A percentile compares a stretch with the other conserved stretches of the same genome.
These are phyloP conservation scores for Drosophila mercatorum DNA, from an alignment of 2,888 invertebrate species.

Conservation along the genomic window DNA sequence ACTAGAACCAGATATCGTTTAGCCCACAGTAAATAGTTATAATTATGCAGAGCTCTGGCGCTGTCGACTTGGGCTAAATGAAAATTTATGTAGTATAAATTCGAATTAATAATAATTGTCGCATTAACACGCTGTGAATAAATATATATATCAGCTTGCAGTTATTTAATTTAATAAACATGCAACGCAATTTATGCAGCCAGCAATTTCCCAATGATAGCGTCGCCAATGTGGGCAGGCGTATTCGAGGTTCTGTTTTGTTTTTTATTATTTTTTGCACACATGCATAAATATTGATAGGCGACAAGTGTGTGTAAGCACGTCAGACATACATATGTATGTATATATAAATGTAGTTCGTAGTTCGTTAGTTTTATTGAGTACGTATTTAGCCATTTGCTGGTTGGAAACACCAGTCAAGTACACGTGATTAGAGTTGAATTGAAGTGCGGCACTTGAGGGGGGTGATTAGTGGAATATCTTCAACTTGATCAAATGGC, in stretches of 20 bases:
- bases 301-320: not conserved
- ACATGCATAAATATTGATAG: constrained; percentile 19
- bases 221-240: constrained; percentile 17
- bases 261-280: not conserved
- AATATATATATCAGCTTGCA: constrained; percentile 19
- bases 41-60: constrained; percentile 24
- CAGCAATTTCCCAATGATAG: constrained; percentile 27
- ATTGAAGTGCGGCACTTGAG: not conserved
- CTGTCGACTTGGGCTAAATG: constrained; percentile 32
- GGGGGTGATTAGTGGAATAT: not conserved
- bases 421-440: not conserved
- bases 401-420: constrained; percentile 3
- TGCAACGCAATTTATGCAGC: constrained; percentile 43
- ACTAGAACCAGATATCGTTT: constrained; percentile 21
- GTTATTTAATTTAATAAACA: constrained; percentile 38
- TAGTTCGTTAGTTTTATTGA: not conserved
- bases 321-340: not conserved
- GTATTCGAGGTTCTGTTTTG: not conserved
- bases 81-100: constrained; percentile 48
- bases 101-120: constrained; percentile 30
- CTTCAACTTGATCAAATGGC: not conserved
- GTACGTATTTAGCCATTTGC: constrained; percentile 1
- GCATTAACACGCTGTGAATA: constrained; percentile 16
- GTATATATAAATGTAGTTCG: not conserved
- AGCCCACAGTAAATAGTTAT: constrained; percentile 19